Percentiles rank a stretch among this genome's conserved stretches.
Evolutionary conservation across 2,797 vertebrate species (phyloP).

Genomic region (Neostethus bicornis): DNA sequence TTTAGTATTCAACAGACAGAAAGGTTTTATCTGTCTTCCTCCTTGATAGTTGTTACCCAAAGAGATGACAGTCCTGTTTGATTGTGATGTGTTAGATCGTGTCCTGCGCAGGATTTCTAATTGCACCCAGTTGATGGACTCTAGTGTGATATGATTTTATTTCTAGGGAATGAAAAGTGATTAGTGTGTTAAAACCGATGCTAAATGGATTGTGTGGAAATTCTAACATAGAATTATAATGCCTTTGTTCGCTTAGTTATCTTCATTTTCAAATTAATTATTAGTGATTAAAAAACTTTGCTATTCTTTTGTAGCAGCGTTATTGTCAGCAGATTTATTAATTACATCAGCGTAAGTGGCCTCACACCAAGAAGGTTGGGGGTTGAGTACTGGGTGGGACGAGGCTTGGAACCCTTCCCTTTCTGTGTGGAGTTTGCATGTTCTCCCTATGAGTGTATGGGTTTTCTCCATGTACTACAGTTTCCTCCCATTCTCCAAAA

Average conservation of each 20-base stretch:
- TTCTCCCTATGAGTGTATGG: too few relatives aligned
- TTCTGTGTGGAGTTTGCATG: too few relatives aligned
- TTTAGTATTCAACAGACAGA: slow-evolving; percentile 48
- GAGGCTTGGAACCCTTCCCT: too few relatives aligned
- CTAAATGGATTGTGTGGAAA: slow-evolving; percentile 54
- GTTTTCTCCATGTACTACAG: too few relatives aligned
- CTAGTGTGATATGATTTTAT: slow-evolving; percentile 57
- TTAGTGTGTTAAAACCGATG: slow-evolving; percentile 60
- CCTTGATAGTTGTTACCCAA: slow-evolving; percentile 44
- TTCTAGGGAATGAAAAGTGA: slow-evolving; percentile 43
- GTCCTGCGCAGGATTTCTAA: slow-evolving; percentile 54
- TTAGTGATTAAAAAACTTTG: slow-evolving; percentile 6
- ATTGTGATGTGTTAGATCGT: slow-evolving; percentile 59
- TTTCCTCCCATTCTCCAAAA: too few relatives aligned
- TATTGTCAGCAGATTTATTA: neutral
- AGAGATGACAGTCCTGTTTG: slow-evolving; percentile 62
- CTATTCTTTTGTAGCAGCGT: neutral
- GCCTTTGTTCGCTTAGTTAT: slow-evolving; percentile 40
- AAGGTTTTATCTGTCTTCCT: slow-evolving; percentile 44
- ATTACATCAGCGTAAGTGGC: too few relatives aligned
- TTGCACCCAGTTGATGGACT: slow-evolving; percentile 55
- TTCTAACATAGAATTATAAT: slow-evolving; percentile 71
- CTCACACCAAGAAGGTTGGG: too few relatives aligned
- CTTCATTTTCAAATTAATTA: slow-evolving; percentile 28
- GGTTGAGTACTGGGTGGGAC: too few relatives aligned